These are phyloP conservation scores for Brienomyrus brachyistius DNA, from an alignment of 2,113 vertebrate genomes.

Conservation along the genomic window DNA sequence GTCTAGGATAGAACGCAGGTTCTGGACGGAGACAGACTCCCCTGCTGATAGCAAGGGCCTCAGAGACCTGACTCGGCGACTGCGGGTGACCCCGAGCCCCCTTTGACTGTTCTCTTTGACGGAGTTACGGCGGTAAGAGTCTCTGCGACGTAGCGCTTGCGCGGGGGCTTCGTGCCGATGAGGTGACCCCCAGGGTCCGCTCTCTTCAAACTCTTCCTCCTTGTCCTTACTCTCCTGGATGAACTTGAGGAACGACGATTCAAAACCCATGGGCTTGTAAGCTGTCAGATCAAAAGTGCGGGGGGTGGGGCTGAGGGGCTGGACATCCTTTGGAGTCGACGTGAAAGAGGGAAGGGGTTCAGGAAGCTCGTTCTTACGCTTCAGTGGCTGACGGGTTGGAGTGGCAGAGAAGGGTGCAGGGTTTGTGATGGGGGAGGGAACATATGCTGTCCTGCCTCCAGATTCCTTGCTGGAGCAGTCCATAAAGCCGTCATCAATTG, in stretches of 20 bases:
- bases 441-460: conserved; percentile 55
- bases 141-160: conserved; percentile 30
- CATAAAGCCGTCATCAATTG: conserved; percentile 42
- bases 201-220: conserved; percentile 50
- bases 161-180: conserved; percentile 43
- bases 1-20: conserved; percentile 87
- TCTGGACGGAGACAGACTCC: conserved; percentile 73
- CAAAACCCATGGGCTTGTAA: conserved; percentile 90
- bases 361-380: conserved; percentile 71
- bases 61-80: conserved; percentile 60
- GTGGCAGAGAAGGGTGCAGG: conserved; percentile 32
- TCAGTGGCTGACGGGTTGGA: conserved; percentile 65
- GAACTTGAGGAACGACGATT: conserved; percentile 91
- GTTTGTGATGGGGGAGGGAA: conserved; percentile 22
- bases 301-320: conserved; percentile 38
- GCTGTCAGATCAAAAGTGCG: conserved; percentile 74
- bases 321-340: conserved; percentile 56
- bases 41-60: conserved; percentile 56
- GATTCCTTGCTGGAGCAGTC: conserved; percentile 42
- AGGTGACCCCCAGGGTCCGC: conserved; percentile 30
- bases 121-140: conserved; percentile 49
- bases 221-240: conserved; percentile 84
- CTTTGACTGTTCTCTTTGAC: conserved; percentile 68
- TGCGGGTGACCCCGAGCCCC: conserved; percentile 58
- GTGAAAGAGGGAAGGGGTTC: conserved; percentile 44